Conservation (phyloP, 1,140 invertebrate genomes). For the Hypsibius dujardini region DNA sequence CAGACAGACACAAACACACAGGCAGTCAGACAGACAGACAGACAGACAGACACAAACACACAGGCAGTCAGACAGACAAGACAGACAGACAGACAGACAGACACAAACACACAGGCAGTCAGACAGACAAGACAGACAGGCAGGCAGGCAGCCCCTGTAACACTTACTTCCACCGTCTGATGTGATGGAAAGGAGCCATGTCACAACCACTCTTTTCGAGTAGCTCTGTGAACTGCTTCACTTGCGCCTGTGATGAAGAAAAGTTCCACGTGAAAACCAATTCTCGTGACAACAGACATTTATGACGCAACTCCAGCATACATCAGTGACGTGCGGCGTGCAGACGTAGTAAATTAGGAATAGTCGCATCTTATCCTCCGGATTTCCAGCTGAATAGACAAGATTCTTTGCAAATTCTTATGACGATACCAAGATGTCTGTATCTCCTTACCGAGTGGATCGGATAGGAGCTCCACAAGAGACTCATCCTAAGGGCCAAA, state of each 20-base stretch:
- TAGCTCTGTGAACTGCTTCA: slow-evolving; percentile 58
- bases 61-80: too few relatives aligned
- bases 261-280: slow-evolving; percentile 14
- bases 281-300: neutral
- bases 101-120: too few relatives aligned
- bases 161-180: slow-evolving; percentile 69
- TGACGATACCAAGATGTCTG: too few relatives aligned
- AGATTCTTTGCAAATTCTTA: neutral
- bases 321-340: slow-evolving; percentile 59
- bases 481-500: slow-evolving; percentile 29
- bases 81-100: too few relatives aligned
- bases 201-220: slow-evolving; percentile 66
- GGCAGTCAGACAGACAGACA: too few relatives aligned
- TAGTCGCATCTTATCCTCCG: slow-evolving; percentile 80
- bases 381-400: slow-evolving; percentile 44
- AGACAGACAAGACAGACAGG: too few relatives aligned
- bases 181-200: slow-evolving; percentile 57
- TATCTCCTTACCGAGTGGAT: slow-evolving; percentile 35
- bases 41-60: too few relatives aligned
- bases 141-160: slow-evolving; percentile 21
- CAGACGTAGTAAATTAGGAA: slow-evolving; percentile 83
- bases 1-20: too few relatives aligned
- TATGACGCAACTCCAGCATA: slow-evolving; percentile 25
- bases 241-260: slow-evolving; percentile 40
- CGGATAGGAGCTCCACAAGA: slow-evolving; percentile 39